Conservation (phyloP, 2,113 vertebrate species). For the Grammatotria lemairii region DNA sequence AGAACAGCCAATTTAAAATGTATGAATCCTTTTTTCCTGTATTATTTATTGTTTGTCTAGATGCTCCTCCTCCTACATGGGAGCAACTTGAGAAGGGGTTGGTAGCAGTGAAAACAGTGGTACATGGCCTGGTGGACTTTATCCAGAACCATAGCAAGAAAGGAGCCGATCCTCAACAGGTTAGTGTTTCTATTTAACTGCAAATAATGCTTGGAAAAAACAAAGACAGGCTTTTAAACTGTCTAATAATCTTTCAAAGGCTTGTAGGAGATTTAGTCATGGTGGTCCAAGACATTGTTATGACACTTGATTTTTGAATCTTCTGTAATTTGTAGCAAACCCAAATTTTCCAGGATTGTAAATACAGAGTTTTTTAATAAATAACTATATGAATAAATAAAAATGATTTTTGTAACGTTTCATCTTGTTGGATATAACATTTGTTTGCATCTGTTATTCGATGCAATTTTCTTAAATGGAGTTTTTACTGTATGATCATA, state of each 20-base stretch:
- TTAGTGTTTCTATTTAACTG: slow-evolving; percentile 31
- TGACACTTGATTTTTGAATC: background rate
- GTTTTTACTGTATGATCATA: background rate
- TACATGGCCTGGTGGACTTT: slow-evolving; percentile 96
- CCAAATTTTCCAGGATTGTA: background rate
- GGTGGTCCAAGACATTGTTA: background rate
- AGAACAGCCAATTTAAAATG: background rate
- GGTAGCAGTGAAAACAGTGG: slow-evolving; percentile 95
- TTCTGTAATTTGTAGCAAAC: background rate
- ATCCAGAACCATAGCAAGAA: slow-evolving; percentile 99
- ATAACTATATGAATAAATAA: background rate
- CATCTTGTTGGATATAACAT: background rate
- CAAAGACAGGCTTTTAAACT: background rate
- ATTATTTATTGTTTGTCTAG: slow-evolving; percentile 52
- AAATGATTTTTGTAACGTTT: background rate
- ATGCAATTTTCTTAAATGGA: background rate
- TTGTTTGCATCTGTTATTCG: background rate
- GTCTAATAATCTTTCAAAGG: background rate
- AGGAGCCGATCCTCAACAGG: slow-evolving; percentile 95
- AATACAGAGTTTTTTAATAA: background rate
- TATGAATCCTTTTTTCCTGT: background rate
- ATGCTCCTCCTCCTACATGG: slow-evolving; percentile 95
- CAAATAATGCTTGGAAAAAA: background rate
- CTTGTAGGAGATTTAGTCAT: background rate
- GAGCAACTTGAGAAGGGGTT: slow-evolving; percentile 96